phyloP scores from a whole-genome alignment of 2,797 vertebrate genomes.

The Hypotaenidia okinawae region DNA sequence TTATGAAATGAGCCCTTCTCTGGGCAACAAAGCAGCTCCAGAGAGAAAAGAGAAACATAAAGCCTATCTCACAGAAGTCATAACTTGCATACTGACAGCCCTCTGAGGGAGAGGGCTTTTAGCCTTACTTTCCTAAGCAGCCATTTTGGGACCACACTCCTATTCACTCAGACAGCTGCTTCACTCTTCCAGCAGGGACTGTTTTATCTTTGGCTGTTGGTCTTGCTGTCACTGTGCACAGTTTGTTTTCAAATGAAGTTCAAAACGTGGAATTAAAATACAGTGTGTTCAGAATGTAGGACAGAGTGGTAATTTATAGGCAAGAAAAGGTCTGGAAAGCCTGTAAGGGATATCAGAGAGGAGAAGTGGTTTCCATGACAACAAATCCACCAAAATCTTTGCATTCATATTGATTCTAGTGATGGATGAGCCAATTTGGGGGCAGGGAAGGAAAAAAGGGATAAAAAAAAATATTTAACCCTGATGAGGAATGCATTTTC shows the following conservation, averaged over 20 bases:
- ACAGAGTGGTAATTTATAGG: conserved; percentile 62
- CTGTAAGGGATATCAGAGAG: conserved; percentile 60
- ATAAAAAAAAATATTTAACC: conserved; percentile 36
- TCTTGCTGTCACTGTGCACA: not conserved
- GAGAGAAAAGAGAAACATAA: not conserved
- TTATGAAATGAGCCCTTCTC: not conserved
- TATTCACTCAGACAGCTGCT: not conserved
- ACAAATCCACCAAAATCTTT: conserved; percentile 73
- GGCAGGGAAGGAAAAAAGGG: not conserved
- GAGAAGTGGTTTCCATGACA: conserved; percentile 72
- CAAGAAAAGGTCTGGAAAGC: conserved; percentile 66
- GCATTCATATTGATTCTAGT: conserved; percentile 72
- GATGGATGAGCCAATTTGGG: conserved; percentile 64
- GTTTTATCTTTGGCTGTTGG: not conserved
- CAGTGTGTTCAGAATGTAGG: conserved; percentile 54
- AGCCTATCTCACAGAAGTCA: not conserved
- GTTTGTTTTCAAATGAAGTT: conserved; percentile 42
- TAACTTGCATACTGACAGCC: not conserved
- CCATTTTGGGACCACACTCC: not conserved
- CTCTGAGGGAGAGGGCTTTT: not conserved
- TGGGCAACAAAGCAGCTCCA: not conserved
- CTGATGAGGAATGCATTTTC: conserved; percentile 22
- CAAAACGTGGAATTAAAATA: conserved; percentile 21
- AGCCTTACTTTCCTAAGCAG: not conserved
- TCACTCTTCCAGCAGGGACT: not conserved